Conservation (phyloP, 1,140 invertebrate species). For the Leptinotarsa defecta region DNA sequence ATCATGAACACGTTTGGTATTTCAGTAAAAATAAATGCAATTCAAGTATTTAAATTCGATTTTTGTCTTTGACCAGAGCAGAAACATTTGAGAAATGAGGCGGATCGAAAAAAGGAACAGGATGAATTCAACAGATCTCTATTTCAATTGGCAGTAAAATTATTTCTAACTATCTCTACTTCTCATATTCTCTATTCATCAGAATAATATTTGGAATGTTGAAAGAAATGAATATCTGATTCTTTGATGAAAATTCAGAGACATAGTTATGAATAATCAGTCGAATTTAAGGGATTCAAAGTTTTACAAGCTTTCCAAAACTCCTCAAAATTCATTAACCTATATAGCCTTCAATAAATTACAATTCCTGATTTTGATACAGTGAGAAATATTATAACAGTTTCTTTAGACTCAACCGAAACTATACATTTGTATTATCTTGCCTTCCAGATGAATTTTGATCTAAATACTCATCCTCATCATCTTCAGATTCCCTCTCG, state of each 20-base stretch:
- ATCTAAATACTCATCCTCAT: conserved; percentile 22
- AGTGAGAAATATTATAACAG: not conserved
- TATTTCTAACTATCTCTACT: too few species aligned
- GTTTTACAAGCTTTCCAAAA: not conserved
- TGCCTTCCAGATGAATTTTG: conserved; percentile 17
- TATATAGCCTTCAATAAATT: not conserved
- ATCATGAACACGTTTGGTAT: not conserved
- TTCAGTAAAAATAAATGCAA: not conserved
- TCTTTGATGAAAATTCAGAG: too few species aligned
- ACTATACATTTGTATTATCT: conserved; percentile 25
- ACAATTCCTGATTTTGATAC: not conserved
- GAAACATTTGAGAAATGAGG: too few species aligned
- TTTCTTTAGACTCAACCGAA: not conserved
- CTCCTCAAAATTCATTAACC: not conserved
- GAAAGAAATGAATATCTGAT: too few species aligned
- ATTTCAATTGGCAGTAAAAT: too few species aligned
- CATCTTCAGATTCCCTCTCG: conserved; percentile 21
- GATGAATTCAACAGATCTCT: too few species aligned
- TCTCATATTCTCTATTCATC: too few species aligned
- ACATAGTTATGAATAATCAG: not conserved
- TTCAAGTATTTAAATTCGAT: not conserved
- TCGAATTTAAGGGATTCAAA: not conserved
- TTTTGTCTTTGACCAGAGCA: too few species aligned
- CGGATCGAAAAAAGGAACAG: too few species aligned
- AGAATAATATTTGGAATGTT: too few species aligned